Percentiles rank a stretch among this genome's conserved stretches.
phyloP scores from a whole-genome alignment of 2,888 invertebrate genomes.

The Gymnocheta viridis region DNA sequence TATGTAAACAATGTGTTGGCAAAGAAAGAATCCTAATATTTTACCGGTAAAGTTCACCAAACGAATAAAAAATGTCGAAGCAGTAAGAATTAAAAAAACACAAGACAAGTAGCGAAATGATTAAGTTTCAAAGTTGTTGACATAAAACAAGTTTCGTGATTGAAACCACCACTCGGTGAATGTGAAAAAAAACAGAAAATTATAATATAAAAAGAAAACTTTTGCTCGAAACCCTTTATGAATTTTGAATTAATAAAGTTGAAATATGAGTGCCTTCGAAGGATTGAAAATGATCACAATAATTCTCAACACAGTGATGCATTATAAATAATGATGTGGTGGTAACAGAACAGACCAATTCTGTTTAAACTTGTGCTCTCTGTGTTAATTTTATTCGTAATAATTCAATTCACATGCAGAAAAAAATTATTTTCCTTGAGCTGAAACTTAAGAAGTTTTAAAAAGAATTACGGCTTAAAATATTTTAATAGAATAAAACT shows the following conservation, averaged over 20 bases:
- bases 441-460: too few relatives aligned
- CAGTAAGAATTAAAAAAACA: slow-evolving; percentile 13
- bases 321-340: too few relatives aligned
- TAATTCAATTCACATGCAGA: too few relatives aligned
- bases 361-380: too few relatives aligned
- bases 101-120: not conserved
- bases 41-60: slow-evolving; percentile 26
- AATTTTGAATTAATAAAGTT: not conserved
- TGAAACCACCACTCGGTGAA: slow-evolving; percentile 12
- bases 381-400: too few relatives aligned
- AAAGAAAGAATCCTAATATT: not conserved
- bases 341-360: too few relatives aligned
- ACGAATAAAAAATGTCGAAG: not conserved
- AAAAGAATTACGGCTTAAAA: too few relatives aligned
- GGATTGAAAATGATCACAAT: not conserved
- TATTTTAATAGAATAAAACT: too few relatives aligned
- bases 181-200: not conserved
- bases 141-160: slow-evolving; percentile 69
- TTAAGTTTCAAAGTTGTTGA: slow-evolving; percentile 63
- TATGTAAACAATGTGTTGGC: slow-evolving; percentile 26
- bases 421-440: too few relatives aligned
- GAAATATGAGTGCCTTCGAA: not conserved
- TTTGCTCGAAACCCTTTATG: not conserved
- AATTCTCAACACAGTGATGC: too few relatives aligned
- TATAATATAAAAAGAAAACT: not conserved